Evolutionary conservation across 2,888 invertebrate species (phyloP), one percentile per base, ranked within the genome.

Genomic region (Diabrotica balteata): DNA sequence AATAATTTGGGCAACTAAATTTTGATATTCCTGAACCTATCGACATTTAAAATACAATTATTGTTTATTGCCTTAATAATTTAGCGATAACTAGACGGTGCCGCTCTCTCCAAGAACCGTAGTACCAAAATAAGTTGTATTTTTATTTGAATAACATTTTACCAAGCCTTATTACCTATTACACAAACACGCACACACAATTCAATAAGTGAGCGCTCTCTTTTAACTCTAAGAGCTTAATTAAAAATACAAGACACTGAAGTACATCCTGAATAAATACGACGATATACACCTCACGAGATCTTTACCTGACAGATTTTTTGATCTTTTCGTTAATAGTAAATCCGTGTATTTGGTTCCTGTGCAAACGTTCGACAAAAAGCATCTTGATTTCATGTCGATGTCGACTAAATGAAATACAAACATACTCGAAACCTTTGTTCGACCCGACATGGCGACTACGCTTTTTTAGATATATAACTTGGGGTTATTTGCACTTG

Each of bases 371-470:
- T 44, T 55, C 9, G 11, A 10, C 47, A 22, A 17, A 55, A 55
- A 42, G 17, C 53, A 54, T 63, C 47, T 54, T 54, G 62, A 62
- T 62, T 62, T 54, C 53, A 47, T 32, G 42, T 32, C 22, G 22
- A 62, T 62, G 54, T 62, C 55, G 43, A 47, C 17, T 63, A 55
- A 63, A 63, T 63, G 63, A 63, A 63, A 49, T 63, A 22, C 63
- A 63, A 63, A 63, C 49, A 63, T 17, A 11, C 49, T 55, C 44
- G 49, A 63, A 10, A 55, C 45, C 42, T 55, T 55, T 63, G 11
- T 11, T 55, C 4, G 43, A 63, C 17, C 60, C 60, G 52, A 59
- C 59, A 59, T 10, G 22, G 9, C 32, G 8, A 54, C 54, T 54
- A 42, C 3, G 3, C 47, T 47, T 47, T 47, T 47, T 47, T 47